Evolutionary conservation across 2,113 vertebrate genomes (phyloP).

Genomic region (Malurus melanocephalus): DNA sequence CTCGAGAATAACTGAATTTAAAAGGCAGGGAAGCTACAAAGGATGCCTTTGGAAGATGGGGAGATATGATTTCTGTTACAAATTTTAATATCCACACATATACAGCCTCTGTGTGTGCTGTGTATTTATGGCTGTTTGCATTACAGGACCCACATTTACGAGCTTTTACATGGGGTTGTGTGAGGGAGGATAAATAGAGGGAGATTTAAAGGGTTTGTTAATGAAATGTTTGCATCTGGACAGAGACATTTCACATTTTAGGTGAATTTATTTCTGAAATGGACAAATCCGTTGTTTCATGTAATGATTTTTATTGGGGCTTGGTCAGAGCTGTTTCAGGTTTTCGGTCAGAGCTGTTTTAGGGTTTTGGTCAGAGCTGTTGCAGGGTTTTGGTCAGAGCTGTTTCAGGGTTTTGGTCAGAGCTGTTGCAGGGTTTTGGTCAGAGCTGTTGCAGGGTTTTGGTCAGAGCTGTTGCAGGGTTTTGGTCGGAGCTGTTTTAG

Average conservation of each 20-base stretch:
- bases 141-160: neutral
- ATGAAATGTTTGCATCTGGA: neutral
- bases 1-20: slow-evolving; percentile 38
- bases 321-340: too few species aligned
- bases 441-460: too few species aligned
- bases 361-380: too few species aligned
- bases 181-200: neutral
- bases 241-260: neutral
- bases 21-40: slow-evolving; percentile 46
- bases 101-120: neutral
- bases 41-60: slow-evolving; percentile 15
- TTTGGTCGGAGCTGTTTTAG: too few species aligned
- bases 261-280: neutral
- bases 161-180: neutral
- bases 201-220: slow-evolving; percentile 1
- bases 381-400: too few species aligned
- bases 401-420: too few species aligned
- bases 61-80: slow-evolving; percentile 11
- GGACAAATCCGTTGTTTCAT: neutral
- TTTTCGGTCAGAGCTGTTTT: too few species aligned
- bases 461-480: too few species aligned
- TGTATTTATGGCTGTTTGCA: neutral
- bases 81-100: neutral
- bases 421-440: too few species aligned
- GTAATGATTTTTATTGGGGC: neutral